Base-by-base conservation (phyloP, 2,888 invertebrate species). In the Plebejus melissa region DNA sequence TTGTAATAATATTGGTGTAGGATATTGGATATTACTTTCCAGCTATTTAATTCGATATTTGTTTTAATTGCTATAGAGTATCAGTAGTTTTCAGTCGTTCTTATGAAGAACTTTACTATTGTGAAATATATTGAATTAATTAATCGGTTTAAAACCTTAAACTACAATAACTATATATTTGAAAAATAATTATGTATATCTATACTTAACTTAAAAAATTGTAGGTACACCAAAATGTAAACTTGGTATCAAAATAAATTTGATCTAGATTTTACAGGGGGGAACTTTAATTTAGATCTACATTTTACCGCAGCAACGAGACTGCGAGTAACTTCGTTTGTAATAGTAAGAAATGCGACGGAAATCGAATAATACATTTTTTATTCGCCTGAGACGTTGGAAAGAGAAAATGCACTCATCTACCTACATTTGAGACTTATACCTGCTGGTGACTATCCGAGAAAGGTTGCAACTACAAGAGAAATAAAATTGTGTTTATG, bases 361-460 rank as follows among this genome's bases (percentile, higher is more conserved):
- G 65, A 36, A 65, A 65, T 65, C 65, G 11, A 65, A 65, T 65
- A 65, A 32, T 65, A 65, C 65, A 65, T 65, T 65, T 65, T 65
- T 65, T 72, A 72, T 32, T 72, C 72, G 72, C 65, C 41, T 60
- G 69, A 74, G 60, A 74, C 58, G 70, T 76, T 76, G 74, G 77
- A 82, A 80, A 79, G 77, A 74, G 80, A 80, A 80, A 86, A 86
- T 84, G 84, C 85, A 85, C 84, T 86, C 82, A 80, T 85, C 87
- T 90, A 92, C 87, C 90, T 87, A 89, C 85, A 82, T 85, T 85
- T 82, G 79, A 82, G 81, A 82, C 84, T 86, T 87, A 87, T 93
- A 93, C 93, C 93, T 93, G 93, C 86, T 93, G 90, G 86, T 93
- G 91, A 90, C 93, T 93, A 91, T 93, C 93, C 93, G 93, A 93